These are phyloP conservation scores for Teleopsis dalmanni DNA, from an alignment of 1,140 invertebrate genomes.

Conservation along the genomic window DNA sequence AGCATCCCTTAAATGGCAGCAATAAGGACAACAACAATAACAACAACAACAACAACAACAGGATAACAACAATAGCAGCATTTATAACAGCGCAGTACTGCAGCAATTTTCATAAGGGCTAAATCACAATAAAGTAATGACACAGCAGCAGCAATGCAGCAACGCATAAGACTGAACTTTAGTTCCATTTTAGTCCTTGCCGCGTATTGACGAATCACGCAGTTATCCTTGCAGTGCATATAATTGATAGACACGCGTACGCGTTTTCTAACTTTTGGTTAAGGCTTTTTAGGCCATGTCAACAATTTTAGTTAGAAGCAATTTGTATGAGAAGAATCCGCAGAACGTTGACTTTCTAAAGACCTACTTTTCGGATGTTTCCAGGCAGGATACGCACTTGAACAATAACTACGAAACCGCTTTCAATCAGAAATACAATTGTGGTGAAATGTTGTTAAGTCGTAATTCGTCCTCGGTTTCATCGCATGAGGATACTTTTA, in stretches of 20 bases:
- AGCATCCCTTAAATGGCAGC: conserved; percentile 31
- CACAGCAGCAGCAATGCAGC: too few relatives aligned
- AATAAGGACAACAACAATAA: conserved; percentile 1
- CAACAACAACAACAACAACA: not conserved
- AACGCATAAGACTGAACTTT: conserved; percentile 12
- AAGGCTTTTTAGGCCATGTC: not conserved
- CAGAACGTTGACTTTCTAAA: too few relatives aligned
- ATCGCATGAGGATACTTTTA: conserved; percentile 9
- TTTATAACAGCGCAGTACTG: too few relatives aligned
- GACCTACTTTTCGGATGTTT: too few relatives aligned
- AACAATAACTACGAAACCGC: not conserved
- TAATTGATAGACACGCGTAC: not conserved
- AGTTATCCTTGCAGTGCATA: not conserved
- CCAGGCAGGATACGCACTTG: too few relatives aligned
- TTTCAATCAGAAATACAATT: not conserved
- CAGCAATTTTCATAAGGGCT: too few relatives aligned
- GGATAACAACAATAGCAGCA: too few relatives aligned
- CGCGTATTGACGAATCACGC: conserved; percentile 23
- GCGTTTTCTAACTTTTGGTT: not conserved
- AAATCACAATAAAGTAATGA: too few relatives aligned
- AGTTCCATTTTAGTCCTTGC: conserved; percentile 37
- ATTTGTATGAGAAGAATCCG: too few relatives aligned
- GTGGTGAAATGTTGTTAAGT: conserved; percentile 32
- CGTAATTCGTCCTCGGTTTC: conserved; percentile 16
- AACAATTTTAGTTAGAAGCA: too few relatives aligned